Percentiles rank a stretch among this genome's conserved stretches.
These are phyloP conservation scores for Phorcus lineatus DNA, from an alignment of 2,888 invertebrate genomes.

Conservation along the genomic window DNA sequence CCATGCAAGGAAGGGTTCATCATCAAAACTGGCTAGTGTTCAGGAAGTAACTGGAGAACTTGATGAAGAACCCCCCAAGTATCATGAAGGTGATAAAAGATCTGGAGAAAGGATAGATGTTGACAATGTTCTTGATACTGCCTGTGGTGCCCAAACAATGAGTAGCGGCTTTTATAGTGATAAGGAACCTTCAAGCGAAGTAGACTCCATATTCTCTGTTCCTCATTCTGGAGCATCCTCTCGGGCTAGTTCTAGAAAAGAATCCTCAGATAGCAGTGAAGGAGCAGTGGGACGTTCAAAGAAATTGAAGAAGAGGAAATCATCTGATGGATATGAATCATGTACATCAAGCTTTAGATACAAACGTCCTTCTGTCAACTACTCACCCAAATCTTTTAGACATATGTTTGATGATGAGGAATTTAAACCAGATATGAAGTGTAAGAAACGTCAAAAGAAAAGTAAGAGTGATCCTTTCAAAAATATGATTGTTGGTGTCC, in stretches of 20 bases:
- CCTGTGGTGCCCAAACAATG: too few species aligned
- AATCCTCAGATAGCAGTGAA: constrained; percentile 31
- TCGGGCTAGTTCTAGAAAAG: constrained; percentile 33
- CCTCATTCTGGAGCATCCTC: constrained; percentile 28
- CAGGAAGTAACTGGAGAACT: too few species aligned
- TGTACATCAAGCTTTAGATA: background rate
- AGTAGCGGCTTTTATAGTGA: constrained; percentile 11
- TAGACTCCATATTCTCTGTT: constrained; percentile 27
- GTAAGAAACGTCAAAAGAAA: background rate
- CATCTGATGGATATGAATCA: background rate
- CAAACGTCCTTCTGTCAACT: constrained; percentile 31
- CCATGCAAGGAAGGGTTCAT: too few species aligned
- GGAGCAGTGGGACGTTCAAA: constrained; percentile 7
- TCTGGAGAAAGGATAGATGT: too few species aligned
- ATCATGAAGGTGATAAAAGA: too few species aligned
- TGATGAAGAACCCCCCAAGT: too few species aligned
- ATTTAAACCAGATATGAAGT: background rate
- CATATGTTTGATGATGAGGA: constrained; percentile 42
- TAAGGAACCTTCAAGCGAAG: constrained; percentile 27
- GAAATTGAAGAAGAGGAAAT: constrained; percentile 1
- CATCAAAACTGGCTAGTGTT: too few species aligned
- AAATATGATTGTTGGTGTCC: constrained; percentile 41
- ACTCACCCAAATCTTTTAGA: constrained; percentile 27
- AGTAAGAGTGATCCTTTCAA: constrained; percentile 7
- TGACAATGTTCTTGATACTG: too few species aligned